Evolutionary conservation across 2,888 invertebrate species (phyloP), one percentile per base, ranked within the genome.

Genomic region (Bhutanitis thaidina): DNA sequence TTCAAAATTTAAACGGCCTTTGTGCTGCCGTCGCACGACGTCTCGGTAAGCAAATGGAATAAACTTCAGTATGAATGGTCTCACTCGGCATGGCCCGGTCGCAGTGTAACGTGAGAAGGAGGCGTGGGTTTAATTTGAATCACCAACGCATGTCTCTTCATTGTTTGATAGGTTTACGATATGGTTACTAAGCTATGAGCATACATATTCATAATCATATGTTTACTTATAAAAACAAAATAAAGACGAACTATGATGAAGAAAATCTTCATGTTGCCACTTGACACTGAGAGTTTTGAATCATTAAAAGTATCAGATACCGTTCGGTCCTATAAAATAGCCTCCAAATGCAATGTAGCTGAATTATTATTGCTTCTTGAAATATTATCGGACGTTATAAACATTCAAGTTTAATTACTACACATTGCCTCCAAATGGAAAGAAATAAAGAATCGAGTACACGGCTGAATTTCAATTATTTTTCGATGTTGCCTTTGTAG

Each of bases 101-200:
- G 35, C 62, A 70, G 71, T 30, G 74, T 67, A 74, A 75, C 69
- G 64, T 67, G 69, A 67, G 71, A 64, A 60, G 61, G 37, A 36
- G 54, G 73, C 74, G 77, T 75, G 75, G 75, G 72, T 61, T 75
- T 67, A 48, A 74, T 76, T 74, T 74, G 67, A 74, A 71, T 73
- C 65, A 60, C 60, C 57, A 60, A 64, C 65, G 62, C 64, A 59
- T 65, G 62, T 62, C 63, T n/a, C n/a, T n/a, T n/a, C n/a, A n/a
- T n/a, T n/a, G n/a, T n/a, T n/a, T n/a, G n/a, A n/a, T n/a, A n/a
- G n/a, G n/a, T n/a, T n/a, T n/a, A n/a, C n/a, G n/a, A 62, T 60
- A 57, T 41, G 41, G 29, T 41, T 36, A 43, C 16, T 53, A 55
- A 58, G 54, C 51, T 54, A 49, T 58, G 43, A 43, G 45, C 35